Base-by-base conservation (phyloP, 2,888 invertebrate species). In the Plusia festucae region DNA sequence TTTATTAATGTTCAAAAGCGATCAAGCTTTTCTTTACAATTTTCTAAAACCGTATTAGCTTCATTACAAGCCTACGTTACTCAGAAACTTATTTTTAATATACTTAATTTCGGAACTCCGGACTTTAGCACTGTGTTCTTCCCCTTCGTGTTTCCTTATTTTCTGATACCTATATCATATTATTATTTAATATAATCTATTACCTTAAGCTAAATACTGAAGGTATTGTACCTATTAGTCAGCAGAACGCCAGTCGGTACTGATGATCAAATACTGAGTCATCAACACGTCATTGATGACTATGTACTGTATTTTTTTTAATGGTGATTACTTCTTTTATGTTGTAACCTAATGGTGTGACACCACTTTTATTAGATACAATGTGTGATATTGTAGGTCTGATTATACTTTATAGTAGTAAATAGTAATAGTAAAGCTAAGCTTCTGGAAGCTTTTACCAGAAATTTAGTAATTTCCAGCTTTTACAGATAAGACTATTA, bases 231-330 rank as follows among this genome's bases (percentile, higher is more conserved):
- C n/a, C n/a, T n/a, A 65, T 76, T 73, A 76, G 27, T 63, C 73
- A 71, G 22, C 32, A 7, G 9, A 30, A 20, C 30, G 27, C 55
- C 40, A 30, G 32, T 53, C 7, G 53, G 54, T 65, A 54, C 18
- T 75, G 16, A 70, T 53, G 58, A 57, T 58, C 11, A 46, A 15
- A 40, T 40, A 49, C 53, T 74, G 74, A 76, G 30, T 74, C 74
- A 74, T 24, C 18, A 16, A 0, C 30, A 54, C 58, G 56, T 71
- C 72, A 76, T 27, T 40, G 20, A 52, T 63, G 65, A 60, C 54
- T 20, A 0, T 13, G 13, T 16, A 51, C 60, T 49, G 34, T 63
- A 49, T 53, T 60, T 57, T 62, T 56, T 65, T 15, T 59, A 59
- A 53, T 24, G 13, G 13, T 74, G 24, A 60, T 22, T 46, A n/a